These are phyloP conservation scores for Actinia equina DNA, from an alignment of 64 coral and sea anemone genomes.

Conservation along the genomic window DNA sequence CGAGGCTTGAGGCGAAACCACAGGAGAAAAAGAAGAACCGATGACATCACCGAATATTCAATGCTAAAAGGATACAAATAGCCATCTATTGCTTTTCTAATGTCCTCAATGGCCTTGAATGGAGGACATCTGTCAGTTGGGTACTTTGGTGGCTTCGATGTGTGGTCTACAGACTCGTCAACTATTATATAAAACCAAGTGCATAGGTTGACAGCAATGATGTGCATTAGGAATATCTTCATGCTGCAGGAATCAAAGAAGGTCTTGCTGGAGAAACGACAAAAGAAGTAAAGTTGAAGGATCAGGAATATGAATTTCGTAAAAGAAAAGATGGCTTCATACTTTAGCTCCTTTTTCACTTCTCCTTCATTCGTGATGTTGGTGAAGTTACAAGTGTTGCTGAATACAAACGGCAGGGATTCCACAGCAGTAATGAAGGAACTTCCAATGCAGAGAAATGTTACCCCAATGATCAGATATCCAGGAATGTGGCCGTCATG, in stretches of 20 bases:
- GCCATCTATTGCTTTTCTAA: neutral
- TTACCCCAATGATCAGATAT: constrained; percentile 20
- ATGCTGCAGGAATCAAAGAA: neutral
- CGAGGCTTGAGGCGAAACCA: neutral
- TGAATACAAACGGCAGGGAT: neutral
- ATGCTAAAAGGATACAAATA: constrained; percentile 28
- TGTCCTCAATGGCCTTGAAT: neutral
- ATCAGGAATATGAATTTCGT: neutral
- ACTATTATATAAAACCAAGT: constrained; percentile 17
- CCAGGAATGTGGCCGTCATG: neutral
- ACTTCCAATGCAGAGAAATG: constrained; percentile 18
- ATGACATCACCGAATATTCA: constrained; percentile 31
- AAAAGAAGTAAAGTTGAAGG: constrained; percentile 23
- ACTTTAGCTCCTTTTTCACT: neutral
- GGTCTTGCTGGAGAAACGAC: constrained; percentile 11
- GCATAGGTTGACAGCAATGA: constrained; percentile 25
- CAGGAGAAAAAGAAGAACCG: neutral
- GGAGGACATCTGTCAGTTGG: neutral
- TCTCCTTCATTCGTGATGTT: neutral
- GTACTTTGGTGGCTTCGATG: neutral
- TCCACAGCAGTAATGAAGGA: constrained; percentile 12
- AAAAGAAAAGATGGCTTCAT: neutral
- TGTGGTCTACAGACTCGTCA: constrained; percentile 8
- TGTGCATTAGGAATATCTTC: constrained; percentile 8
- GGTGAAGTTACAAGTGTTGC: neutral